Conservation (phyloP, 2,113 vertebrate species). For the Thomomys bottae region DNA sequence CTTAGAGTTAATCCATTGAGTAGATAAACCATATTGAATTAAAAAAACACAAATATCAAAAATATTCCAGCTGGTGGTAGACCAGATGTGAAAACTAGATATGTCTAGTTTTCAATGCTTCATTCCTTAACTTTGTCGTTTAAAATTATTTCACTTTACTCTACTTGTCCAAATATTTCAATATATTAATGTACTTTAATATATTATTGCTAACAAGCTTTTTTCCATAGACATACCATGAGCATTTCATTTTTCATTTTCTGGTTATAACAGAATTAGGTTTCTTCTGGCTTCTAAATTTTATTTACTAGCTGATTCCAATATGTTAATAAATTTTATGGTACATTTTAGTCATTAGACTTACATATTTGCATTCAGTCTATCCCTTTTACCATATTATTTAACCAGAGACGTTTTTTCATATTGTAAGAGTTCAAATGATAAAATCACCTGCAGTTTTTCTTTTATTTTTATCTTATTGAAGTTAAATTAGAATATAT, state of each 20-base stretch:
- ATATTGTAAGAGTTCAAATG: not conserved
- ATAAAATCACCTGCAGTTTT: not conserved
- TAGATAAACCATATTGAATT: not conserved
- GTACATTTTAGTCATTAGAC: not conserved
- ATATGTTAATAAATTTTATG: not conserved
- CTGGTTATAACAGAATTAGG: not conserved
- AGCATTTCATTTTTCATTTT: not conserved
- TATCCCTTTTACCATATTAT: not conserved
- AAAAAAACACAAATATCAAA: not conserved
- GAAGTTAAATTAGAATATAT: not conserved
- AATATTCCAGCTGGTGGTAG: not conserved
- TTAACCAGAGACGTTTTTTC: not conserved
- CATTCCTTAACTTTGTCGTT: not conserved
- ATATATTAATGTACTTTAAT: not conserved
- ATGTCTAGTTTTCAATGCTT: not conserved
- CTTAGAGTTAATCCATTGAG: not conserved
- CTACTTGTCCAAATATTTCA: not conserved
- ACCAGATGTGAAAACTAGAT: too few relatives aligned
- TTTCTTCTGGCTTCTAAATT: not conserved
- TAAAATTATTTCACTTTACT: conserved; percentile 9
- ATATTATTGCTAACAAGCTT: not conserved
- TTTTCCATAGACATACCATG: not conserved
- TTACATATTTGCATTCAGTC: not conserved
- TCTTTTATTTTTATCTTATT: not conserved
- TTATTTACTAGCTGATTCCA: not conserved